Base-by-base conservation (phyloP, 2,113 vertebrate genomes). In the Pitta sordida region DNA sequence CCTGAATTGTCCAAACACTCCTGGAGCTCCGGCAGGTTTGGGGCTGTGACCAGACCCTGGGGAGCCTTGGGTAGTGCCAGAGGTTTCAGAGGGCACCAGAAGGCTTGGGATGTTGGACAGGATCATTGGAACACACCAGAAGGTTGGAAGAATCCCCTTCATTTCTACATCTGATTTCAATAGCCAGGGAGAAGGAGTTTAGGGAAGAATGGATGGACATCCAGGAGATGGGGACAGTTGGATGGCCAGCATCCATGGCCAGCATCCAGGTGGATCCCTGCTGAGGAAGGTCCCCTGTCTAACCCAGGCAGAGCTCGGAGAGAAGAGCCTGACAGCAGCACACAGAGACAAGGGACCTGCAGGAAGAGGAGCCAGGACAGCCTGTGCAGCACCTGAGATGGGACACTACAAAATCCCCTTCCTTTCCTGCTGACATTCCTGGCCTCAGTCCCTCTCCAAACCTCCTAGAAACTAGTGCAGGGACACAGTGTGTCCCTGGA, bases 401-500 rank as follows among this genome's bases (percentile, higher is more conserved):
- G 44, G 11, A n/a, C 10, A 29, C 21, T 16, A 29, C 0, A 1
- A 52, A 77, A 76, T 34, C 10, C 32, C 9, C 34, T 22, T 39
- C 9, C 24, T 80, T 71, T 76, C 30, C 52, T 13, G 3, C 15
- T 7, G 34, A 21, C 32, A 17, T 14, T 43, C 29, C 55, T 37
- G 53, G 11, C 12, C 65, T 74, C 32, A 64, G 7, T 20, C 20
- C 22, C 13, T 1, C 16, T 26, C 15, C 13, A 15, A 14, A 15
- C 26, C 26, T 71, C 22, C 11, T 83, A 44, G 19, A 65, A 76
- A 56, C 1, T 0, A 0, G 17, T 43, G 5, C 51, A 13, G 43
- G 30, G 30, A 41, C 15, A 7, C 9, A 2, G 15, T 36, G 22
- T 48, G 43, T 7, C 34, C 27, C 19, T 0, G 1, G 32, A 36